A percentile compares a stretch with the other conserved stretches of the same genome.
Evolutionary conservation across 2,797 vertebrate genomes (phyloP).

Genomic region (Spheniscus humboldti): DNA sequence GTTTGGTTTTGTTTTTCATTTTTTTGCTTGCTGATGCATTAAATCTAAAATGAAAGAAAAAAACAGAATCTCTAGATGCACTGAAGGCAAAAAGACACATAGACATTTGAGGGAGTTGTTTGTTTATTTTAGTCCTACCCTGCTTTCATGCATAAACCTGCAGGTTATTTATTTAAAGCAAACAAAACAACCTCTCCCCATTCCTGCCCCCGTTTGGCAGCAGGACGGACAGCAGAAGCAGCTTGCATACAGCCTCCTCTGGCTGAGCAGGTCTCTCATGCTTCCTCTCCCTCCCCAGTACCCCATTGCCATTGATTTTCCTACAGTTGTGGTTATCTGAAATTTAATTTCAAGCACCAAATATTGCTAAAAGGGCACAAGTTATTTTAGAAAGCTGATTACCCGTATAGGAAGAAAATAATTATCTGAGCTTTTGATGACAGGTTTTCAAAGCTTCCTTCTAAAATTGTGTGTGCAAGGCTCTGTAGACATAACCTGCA

Average conservation of each 20-base stretch:
- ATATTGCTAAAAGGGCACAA: not conserved
- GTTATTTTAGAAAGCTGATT: not conserved
- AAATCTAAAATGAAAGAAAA: not conserved
- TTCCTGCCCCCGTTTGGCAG: not conserved
- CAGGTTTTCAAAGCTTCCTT: not conserved
- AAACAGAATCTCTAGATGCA: rapidly evolving
- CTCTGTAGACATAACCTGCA: not conserved
- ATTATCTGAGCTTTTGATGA: not conserved
- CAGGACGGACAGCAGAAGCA: not conserved
- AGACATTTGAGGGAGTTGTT: not conserved
- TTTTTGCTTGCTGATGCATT: not conserved
- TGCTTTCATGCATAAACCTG: not conserved
- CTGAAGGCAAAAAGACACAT: not conserved
- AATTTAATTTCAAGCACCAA: not conserved
- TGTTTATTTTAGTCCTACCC: not conserved
- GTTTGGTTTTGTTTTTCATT: not conserved
- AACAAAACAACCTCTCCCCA: not conserved
- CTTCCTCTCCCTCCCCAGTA: not conserved
- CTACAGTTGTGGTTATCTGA: not conserved
- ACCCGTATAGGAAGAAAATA: not conserved
- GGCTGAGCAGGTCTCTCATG: not conserved
- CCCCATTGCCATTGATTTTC: not conserved
- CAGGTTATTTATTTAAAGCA: not conserved
- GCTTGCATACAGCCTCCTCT: not conserved
- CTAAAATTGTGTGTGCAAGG: not conserved